A percentile compares a stretch with the other conserved stretches of the same genome.
These are phyloP conservation scores for Danio tinwini DNA, from an alignment of 2,797 vertebrate genomes.

Conservation along the genomic window DNA sequence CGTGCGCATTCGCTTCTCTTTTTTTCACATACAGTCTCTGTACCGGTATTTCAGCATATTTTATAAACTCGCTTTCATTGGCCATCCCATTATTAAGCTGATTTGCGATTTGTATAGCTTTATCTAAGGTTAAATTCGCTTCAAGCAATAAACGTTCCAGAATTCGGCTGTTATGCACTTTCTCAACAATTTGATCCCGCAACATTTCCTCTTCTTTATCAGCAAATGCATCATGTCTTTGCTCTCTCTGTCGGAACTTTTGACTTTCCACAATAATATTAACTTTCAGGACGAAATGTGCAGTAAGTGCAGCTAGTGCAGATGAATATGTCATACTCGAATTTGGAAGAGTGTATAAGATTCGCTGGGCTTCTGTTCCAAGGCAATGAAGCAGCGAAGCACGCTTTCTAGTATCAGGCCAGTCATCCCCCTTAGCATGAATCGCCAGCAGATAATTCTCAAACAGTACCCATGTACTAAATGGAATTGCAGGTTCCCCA, in stretches of 20 bases:
- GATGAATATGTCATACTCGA: not conserved
- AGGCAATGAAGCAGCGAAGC: no score
- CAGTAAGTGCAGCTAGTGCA: not conserved
- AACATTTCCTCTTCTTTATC: no score
- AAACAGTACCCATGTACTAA: not conserved
- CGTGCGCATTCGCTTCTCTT: not conserved
- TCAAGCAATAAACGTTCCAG: no score
- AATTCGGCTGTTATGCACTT: no score
- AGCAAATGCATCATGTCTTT: not conserved
- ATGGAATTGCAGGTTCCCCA: not conserved
- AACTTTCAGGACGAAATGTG: slow-evolving; percentile 19
- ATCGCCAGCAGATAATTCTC: no score
- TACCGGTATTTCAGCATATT: not conserved
- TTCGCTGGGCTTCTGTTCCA: not conserved
- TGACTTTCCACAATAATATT: slow-evolving; percentile 2
- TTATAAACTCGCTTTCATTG: not conserved
- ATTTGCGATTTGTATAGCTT: no score
- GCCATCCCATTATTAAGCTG: no score
- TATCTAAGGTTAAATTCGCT: no score
- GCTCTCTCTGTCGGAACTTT: not conserved
- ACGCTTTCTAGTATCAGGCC: no score
- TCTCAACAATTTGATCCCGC: no score
- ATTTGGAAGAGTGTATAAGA: not conserved
- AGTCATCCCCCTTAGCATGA: no score
- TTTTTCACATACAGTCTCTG: not conserved